These are phyloP conservation scores for Myotis vivesi DNA, from an alignment of 2,797 vertebrate genomes.

Conservation along the genomic window DNA sequence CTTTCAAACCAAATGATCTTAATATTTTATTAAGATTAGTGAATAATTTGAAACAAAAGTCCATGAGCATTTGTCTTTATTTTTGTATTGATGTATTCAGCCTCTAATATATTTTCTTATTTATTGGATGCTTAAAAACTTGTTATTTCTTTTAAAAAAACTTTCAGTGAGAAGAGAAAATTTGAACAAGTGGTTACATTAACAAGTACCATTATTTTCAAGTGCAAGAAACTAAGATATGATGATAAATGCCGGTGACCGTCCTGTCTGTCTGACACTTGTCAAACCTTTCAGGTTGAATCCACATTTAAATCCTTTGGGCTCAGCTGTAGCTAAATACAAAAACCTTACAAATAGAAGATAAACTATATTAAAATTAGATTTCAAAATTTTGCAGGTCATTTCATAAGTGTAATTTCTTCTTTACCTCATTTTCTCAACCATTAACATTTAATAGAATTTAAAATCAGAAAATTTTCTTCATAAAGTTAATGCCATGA, in stretches of 20 bases:
- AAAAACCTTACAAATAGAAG: conserved; percentile 71
- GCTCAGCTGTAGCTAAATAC: conserved; percentile 69
- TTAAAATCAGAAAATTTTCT: conserved; percentile 45
- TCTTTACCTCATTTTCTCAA: conserved; percentile 21
- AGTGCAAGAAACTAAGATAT: neutral
- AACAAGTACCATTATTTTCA: conserved; percentile 4
- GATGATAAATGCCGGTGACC: too few species aligned
- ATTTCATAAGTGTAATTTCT: conserved; percentile 54
- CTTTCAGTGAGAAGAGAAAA: neutral
- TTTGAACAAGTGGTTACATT: conserved; percentile 14
- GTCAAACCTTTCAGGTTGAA: conserved; percentile 62
- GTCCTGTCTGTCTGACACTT: conserved; percentile 47
- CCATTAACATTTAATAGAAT: neutral
- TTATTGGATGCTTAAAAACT: neutral
- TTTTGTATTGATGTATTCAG: neutral
- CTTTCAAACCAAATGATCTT: neutral
- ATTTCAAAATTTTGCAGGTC: conserved; percentile 37
- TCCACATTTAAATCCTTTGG: conserved; percentile 65
- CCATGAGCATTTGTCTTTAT: conserved; percentile 1
- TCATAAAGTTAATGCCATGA: conserved; percentile 24
- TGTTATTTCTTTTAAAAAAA: neutral
- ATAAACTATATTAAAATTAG: conserved; percentile 50
- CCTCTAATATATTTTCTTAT: conserved; percentile 24
- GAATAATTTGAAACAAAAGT: conserved; percentile 34
- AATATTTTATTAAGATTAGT: neutral